Base-by-base conservation (phyloP, 1,140 invertebrate species). In the Yoshiicerus persimilis region DNA sequence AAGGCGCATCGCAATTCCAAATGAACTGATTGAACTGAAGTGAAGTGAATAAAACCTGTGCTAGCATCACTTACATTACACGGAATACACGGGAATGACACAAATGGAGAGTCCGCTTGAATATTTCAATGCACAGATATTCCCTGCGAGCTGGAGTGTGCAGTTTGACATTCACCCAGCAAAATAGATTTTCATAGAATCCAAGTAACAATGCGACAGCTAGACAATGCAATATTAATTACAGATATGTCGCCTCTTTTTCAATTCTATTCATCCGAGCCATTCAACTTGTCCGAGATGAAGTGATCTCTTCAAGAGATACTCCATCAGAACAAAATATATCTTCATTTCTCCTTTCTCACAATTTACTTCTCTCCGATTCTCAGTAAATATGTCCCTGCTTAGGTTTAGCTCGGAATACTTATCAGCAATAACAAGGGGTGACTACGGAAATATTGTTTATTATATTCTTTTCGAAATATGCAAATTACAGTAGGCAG, bases 151-250 rank as follows among this genome's bases (percentile, higher is more conserved):
- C 16, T 56, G 8, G 47, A 1, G 47, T 56, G 10, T 56, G 27
- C 34, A n/a, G 41, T 41, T 87, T 87, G 87, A 87, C 77, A 87
- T 87, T 84, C 75, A 84, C 39, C 77, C 77, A 47, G 87, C 75
- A 23, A 34, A 80, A n/a, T n/a, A 80, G 4, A 20, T 38, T 36
- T 36, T 34, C 75, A 36, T 80, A 34, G 34, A 11, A 36, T 32
- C n/a, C 13, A n/a, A 36, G 34, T 80, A 80, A 86, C 64, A 88
- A 85, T 88, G 30, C 62, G 87, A 88, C 87, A 88, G 87, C 66
- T 27, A 87, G 38, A 89, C 87, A 89, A 89, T 89, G 87, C 85
- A 88, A 89, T 87, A 88, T 89, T 89, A 89, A 89, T 89, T 89
- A 89, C 89, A 87, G 64, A 84, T 87, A 88, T 88, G 75, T 86